Base-by-base conservation (phyloP, 2,888 invertebrate species). In the Atethmia centrago region DNA sequence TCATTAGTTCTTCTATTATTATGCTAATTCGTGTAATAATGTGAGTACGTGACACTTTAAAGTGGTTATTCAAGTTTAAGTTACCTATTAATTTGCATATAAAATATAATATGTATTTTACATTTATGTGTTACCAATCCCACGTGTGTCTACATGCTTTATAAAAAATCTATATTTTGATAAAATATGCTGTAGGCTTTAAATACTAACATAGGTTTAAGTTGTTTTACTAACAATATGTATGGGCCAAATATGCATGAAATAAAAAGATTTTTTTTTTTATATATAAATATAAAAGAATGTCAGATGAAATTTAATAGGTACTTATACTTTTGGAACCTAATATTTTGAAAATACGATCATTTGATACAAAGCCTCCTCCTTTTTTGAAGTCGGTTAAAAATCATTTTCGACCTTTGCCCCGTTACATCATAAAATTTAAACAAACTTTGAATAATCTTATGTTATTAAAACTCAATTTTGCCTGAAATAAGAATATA, bases 1-100 rank as follows among this genome's bases (percentile, higher is more conserved):
- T 74, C 1, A 47, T 59, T 40, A 31, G 8, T 59, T 16, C 14
- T 40, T 53, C 28, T 40, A 16, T 68, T 79, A 67, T 65, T 73
- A 80, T 73, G 67, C 53, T 49, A 79, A 80, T 47, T 2, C 3
- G 10, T 0, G 0, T 51, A n/a, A 47, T 67, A 68, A 63, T 21
- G 16, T 42, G 19, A 31, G 19, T 45, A 36, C 25, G 42, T 40
- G 63, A 45, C 45, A 51, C 36, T 19, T 49, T n/a, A 25, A 3
- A 72, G 61, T 25, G 31, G 61, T 8, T 47, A 55, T 56, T 70
- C 58, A 40, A 59, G 49, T 59, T 65, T 74, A 51, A 25, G 21
- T 55, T 45, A 12, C 10, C 21, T 21, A 10, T 58, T 61, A 10
- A 72, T 79, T 79, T 67, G 49, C 64, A 79, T 75, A 58, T 63